These are phyloP conservation scores for Stratiomys singularior DNA, from an alignment of 2,888 invertebrate genomes.

Conservation along the genomic window DNA sequence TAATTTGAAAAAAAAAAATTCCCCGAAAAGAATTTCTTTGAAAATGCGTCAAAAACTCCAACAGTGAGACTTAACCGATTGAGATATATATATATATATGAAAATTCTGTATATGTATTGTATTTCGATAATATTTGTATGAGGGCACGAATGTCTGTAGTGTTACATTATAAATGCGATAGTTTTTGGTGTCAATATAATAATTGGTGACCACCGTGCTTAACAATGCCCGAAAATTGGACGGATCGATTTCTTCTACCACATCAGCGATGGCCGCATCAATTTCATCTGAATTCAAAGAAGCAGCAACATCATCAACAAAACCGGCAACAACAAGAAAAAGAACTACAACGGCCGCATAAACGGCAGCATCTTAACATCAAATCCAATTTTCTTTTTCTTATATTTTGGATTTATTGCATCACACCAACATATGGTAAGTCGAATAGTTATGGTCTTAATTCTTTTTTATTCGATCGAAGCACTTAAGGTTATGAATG, in stretches of 20 bases:
- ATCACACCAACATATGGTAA: slow-evolving; percentile 49
- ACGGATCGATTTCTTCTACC: slow-evolving; percentile 24
- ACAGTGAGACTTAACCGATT: too few species aligned
- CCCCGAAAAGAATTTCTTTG: too few species aligned
- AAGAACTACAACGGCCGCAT: neutral
- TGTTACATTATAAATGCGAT: neutral
- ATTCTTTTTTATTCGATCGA: neutral
- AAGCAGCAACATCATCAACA: slow-evolving; percentile 4
- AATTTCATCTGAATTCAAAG: neutral
- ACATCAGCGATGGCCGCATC: neutral
- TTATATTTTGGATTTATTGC: slow-evolving; percentile 50
- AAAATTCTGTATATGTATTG: too few species aligned
- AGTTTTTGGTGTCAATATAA: slow-evolving; percentile 17
- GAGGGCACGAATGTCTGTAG: neutral
- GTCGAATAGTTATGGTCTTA: slow-evolving; percentile 14
- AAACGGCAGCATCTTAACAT: slow-evolving; percentile 31
- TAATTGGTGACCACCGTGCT: slow-evolving; percentile 41
- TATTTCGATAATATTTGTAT: slow-evolving; percentile 2
- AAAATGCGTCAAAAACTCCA: too few species aligned
- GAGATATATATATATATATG: too few species aligned
- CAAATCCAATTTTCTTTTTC: slow-evolving; percentile 45
- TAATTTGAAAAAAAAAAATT: too few species aligned
- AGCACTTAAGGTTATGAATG: too few species aligned
- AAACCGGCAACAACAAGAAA: neutral
- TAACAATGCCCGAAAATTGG: slow-evolving; percentile 44